Evolutionary conservation across 2,888 invertebrate species (phyloP), one percentile per base, ranked within the genome.

Genomic region (Scaeva pyrastri): DNA sequence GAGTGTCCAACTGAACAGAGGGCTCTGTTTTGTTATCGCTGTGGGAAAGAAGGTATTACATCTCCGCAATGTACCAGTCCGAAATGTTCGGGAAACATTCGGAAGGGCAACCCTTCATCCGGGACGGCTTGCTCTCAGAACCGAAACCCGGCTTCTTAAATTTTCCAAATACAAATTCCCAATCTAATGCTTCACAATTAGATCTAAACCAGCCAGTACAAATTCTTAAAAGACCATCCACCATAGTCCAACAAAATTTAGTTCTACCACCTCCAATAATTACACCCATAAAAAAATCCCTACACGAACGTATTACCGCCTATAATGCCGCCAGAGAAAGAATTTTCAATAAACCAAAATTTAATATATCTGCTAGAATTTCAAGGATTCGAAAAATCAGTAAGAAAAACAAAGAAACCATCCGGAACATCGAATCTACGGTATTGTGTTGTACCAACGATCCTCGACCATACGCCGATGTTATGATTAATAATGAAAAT

Each of bases 401-500:
- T 72, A 16, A 45, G 48, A 21, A 31, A 60, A 72, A 10, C 16
- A 36, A 39, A 39, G 36, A 4, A 48, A 1, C 10, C 36, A 60
- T 50, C 45, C 19, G 72, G 48, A 19, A 72, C 60, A 4, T 14
- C 36, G 36, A 10, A 36, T 5, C 60, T 1, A 39, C 16, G 11
- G 4, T 72, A n/a, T n/a, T n/a, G n/a, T 10, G 19, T 39, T n/a
- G 23, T 14, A 12, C 16, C 36, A 36, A 36, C 1, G 36, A 36
- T 8, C 5, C 2, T 36, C 11, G 43, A n/a, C 43, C 43, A 14
- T 43, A 43, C n/a, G n/a, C 43, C 43, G n/a, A 14, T 43, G 43
- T 43, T n/a, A 43, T n/a, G 43, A 43, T 43, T 43, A n/a, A n/a
- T 43, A n/a, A n/a, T n/a, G n/a, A 43, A 43, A 43, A 43, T n/a